Conservation (phyloP, 1,140 invertebrate species). For the Nasonia giraulti region DNA sequence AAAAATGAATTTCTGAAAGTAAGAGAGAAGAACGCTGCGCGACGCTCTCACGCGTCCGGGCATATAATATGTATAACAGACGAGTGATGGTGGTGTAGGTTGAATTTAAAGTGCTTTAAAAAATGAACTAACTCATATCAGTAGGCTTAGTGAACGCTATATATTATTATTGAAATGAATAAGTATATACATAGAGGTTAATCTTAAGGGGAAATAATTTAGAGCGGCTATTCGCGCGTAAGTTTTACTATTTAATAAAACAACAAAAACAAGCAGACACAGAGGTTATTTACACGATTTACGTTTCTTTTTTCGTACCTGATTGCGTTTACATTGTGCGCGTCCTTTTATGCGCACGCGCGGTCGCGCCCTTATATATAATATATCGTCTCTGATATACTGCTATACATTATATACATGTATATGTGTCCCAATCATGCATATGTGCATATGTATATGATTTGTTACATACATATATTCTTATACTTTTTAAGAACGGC, state of each 20-base stretch:
- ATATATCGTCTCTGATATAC: neutral
- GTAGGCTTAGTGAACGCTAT: conserved; percentile 63
- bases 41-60: conserved; percentile 32
- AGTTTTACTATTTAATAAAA: conserved; percentile 46
- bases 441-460: conserved; percentile 16
- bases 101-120: conserved; percentile 72
- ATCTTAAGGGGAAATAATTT: conserved; percentile 44
- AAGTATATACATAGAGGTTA: conserved; percentile 44
- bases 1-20: neutral
- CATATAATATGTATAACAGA: conserved; percentile 41
- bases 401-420: neutral
- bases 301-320: conserved; percentile 52
- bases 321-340: conserved; percentile 53
- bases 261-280: conserved; percentile 15
- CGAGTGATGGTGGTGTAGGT: conserved; percentile 57
- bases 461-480: conserved; percentile 6
- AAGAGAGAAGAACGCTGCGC: neutral
- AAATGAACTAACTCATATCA: conserved; percentile 71
- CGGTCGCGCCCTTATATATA: conserved; percentile 30
- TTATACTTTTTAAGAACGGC: conserved; percentile 27
- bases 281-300: conserved; percentile 51
- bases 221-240: conserved; percentile 50
- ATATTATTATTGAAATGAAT: conserved; percentile 43
- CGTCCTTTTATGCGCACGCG: conserved; percentile 23
- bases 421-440: conserved; percentile 23